These are phyloP conservation scores for Scleropages formosus DNA, from an alignment of 2,797 vertebrate genomes.

Conservation along the genomic window DNA sequence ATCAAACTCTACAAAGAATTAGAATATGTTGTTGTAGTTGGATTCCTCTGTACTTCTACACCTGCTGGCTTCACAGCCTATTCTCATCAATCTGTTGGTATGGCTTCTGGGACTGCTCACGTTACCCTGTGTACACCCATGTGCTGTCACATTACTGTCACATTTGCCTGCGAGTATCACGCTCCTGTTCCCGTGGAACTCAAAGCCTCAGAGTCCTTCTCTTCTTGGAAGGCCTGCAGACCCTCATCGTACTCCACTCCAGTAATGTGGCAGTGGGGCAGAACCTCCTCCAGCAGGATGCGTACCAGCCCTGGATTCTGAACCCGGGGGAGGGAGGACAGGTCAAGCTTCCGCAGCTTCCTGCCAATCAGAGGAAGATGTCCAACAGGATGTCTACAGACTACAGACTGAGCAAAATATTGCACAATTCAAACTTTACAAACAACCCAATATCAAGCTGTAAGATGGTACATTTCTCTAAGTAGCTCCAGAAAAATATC, in stretches of 20 bases:
- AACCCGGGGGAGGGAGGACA: conserved; percentile 71
- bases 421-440: too few relatives aligned
- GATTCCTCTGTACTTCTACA: too few relatives aligned
- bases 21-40: too few relatives aligned
- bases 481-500: too few relatives aligned
- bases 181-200: background rate
- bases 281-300: conserved; percentile 84
- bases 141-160: background rate
- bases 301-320: conserved; percentile 64
- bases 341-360: conserved; percentile 67
- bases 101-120: background rate
- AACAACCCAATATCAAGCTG: too few relatives aligned
- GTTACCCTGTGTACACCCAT: background rate
- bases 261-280: conserved; percentile 72
- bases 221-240: conserved; percentile 30
- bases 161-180: background rate
- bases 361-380: conserved; percentile 52
- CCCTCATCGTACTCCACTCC: conserved; percentile 58
- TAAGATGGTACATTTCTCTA: too few relatives aligned
- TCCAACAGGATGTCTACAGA: background rate
- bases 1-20: too few relatives aligned
- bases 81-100: too few relatives aligned
- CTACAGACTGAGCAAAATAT: too few relatives aligned
- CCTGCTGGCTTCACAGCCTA: too few relatives aligned
- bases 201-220: background rate